Evolutionary conservation across 1,140 invertebrate species (phyloP).

Genomic region (Armadillidium nasatum): DNA sequence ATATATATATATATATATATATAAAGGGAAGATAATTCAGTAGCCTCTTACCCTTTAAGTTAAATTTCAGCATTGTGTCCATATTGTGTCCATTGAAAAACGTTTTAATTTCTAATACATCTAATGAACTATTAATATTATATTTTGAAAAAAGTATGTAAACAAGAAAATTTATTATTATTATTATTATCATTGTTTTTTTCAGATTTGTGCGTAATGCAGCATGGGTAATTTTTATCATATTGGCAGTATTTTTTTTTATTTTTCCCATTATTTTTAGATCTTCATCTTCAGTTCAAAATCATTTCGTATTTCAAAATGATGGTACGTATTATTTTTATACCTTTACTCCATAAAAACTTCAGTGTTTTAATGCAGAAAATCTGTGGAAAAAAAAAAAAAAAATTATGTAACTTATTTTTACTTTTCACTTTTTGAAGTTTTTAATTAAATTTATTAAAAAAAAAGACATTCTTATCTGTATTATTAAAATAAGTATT

Average conservation of each 20-base stretch:
- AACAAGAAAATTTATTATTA: no score
- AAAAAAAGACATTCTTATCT: neutral
- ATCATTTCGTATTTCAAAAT: neutral
- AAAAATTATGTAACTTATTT: neutral
- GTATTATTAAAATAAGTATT: neutral
- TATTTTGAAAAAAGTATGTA: no score
- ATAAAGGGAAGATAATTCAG: no score
- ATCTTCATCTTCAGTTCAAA: neutral
- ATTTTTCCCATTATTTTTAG: neutral
- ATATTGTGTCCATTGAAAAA: no score
- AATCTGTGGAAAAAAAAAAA: neutral
- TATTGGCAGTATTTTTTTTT: neutral
- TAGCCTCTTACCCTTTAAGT: no score
- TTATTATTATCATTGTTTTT: neutral
- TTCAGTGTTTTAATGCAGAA: neutral
- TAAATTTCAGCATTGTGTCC: no score
- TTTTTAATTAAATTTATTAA: neutral
- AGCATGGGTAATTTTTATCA: neutral
- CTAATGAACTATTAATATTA: no score
- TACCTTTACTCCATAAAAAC: no score
- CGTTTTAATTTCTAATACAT: no score
- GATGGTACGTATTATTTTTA: neutral
- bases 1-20: no score
- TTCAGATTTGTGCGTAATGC: neutral
- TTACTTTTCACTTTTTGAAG: neutral